These are phyloP conservation scores for Leptodactylus fuscus DNA, from an alignment of 2,113 vertebrate genomes.

Conservation along the genomic window DNA sequence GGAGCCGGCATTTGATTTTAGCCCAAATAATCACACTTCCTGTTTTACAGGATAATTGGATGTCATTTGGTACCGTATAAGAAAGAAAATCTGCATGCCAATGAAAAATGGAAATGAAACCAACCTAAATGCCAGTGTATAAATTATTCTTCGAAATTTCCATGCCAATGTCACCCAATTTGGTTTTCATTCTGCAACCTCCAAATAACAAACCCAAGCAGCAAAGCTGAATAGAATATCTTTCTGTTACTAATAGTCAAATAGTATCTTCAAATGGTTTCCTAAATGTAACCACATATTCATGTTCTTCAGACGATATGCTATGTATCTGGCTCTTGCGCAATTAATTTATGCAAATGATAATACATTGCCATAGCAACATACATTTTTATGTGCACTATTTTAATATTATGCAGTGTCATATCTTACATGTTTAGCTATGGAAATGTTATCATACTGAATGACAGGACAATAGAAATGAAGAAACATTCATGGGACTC, in stretches of 20 bases:
- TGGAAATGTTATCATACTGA: neutral
- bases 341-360: neutral
- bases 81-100: constrained; percentile 26
- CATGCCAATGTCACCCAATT: neutral
- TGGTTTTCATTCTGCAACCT: neutral
- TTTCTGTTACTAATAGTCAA: neutral
- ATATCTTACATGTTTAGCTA: neutral
- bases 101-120: constrained; percentile 20
- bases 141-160: constrained; percentile 5
- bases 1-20: constrained; percentile 12
- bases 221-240: neutral
- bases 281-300: neutral
- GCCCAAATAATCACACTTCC: constrained; percentile 12
- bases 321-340: neutral
- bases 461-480: no score
- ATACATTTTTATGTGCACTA: neutral
- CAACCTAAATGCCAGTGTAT: constrained; percentile 16
- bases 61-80: neutral
- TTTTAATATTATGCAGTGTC: constrained; percentile 25
- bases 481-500: neutral
- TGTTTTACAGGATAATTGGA: constrained; percentile 16
- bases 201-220: neutral
- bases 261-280: no score
- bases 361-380: neutral
- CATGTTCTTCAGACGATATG: neutral